These are phyloP conservation scores for Cataglyphis rosenhaueri DNA, from an alignment of 2,888 invertebrate genomes.

Conservation along the genomic window DNA sequence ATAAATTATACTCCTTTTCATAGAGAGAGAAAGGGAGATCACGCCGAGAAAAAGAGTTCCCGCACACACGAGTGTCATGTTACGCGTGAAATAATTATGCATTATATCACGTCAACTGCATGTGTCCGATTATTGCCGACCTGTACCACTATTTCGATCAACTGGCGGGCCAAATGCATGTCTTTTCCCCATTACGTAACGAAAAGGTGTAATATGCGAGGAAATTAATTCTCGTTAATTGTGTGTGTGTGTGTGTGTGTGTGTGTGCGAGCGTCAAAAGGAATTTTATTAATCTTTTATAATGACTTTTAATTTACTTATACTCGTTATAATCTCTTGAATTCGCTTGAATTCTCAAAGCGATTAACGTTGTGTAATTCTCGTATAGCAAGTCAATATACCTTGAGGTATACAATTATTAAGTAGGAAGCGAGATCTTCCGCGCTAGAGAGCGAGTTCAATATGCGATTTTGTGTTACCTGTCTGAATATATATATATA, in stretches of 20 bases:
- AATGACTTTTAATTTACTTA: slow-evolving; percentile 1
- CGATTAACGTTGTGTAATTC: slow-evolving; percentile 17
- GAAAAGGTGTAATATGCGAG: not conserved
- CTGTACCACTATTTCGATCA: not conserved
- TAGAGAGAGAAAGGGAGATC: not conserved
- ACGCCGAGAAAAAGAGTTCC: not conserved
- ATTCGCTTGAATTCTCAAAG: slow-evolving; percentile 3
- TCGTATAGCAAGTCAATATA: not conserved
- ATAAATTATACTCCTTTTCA: not conserved
- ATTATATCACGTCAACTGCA: slow-evolving; percentile 8
- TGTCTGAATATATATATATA: not conserved
- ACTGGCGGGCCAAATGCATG: not conserved
- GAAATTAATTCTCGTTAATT: not conserved
- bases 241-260: not conserved
- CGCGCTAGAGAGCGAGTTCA: not conserved
- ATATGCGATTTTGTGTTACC: not conserved
- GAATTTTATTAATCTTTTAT: slow-evolving; percentile 11
- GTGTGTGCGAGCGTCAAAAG: not conserved
- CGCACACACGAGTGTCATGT: not conserved
- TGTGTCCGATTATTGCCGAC: slow-evolving; percentile 1
- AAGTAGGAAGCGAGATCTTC: slow-evolving; percentile 28
- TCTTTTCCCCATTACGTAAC: slow-evolving; percentile 7
- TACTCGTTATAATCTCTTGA: not conserved
- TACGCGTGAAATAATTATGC: not conserved
- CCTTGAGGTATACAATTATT: not conserved